phyloP scores from a whole-genome alignment of 2,113 vertebrate genomes.

The Sphyrna mokarran region DNA sequence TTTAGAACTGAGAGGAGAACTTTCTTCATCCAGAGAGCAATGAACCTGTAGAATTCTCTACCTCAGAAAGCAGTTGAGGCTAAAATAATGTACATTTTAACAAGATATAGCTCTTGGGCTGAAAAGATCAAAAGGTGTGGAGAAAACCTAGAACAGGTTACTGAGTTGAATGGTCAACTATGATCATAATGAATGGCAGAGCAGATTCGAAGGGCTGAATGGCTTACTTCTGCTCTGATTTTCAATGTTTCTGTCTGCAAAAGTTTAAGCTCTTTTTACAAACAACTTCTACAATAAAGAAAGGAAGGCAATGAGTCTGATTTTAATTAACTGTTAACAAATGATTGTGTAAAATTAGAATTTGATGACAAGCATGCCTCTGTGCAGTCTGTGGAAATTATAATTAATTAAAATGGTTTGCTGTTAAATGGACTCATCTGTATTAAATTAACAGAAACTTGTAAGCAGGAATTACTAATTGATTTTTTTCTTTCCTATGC shows the following conservation, averaged over 20 bases:
- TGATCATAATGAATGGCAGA: too few relatives aligned
- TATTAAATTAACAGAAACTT: constrained; percentile 20
- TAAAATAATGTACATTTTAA: too few relatives aligned
- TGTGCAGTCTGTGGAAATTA: not conserved
- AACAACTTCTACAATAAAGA: not conserved
- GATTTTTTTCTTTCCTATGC: not conserved
- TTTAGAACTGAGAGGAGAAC: too few relatives aligned
- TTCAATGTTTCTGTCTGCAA: not conserved
- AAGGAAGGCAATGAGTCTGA: not conserved
- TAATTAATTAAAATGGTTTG: constrained; percentile 14
- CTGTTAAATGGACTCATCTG: not conserved
- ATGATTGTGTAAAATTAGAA: constrained; percentile 16
- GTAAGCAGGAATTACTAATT: constrained; percentile 8
- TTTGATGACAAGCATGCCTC: not conserved
- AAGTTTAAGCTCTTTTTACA: not conserved
- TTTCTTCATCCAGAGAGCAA: too few relatives aligned
- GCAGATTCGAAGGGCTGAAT: too few relatives aligned
- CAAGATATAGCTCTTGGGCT: too few relatives aligned
- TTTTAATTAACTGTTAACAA: constrained; percentile 14
- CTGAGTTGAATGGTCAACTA: too few relatives aligned
- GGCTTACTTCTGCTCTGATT: too few relatives aligned
- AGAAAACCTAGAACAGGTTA: too few relatives aligned
- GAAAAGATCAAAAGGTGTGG: too few relatives aligned
- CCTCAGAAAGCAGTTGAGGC: too few relatives aligned
- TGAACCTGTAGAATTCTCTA: too few relatives aligned